These are phyloP conservation scores for Otus sunia DNA, from an alignment of 2,113 vertebrate species.

Conservation along the genomic window DNA sequence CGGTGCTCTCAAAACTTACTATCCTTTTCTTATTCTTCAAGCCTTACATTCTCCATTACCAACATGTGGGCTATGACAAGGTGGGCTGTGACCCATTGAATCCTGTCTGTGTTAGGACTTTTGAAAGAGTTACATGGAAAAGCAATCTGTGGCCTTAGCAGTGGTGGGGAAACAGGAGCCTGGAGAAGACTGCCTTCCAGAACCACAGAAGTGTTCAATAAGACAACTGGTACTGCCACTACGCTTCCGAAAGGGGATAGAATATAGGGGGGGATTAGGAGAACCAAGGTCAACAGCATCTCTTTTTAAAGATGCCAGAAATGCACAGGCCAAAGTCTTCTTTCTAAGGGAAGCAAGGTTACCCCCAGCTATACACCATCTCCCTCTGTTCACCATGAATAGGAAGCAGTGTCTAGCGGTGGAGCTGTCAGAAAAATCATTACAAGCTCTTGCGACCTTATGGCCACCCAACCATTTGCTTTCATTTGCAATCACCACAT, in stretches of 20 bases:
- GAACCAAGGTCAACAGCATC: background rate
- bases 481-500: background rate
- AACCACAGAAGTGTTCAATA: background rate
- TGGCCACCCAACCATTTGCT: background rate
- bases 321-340: background rate
- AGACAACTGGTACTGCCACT: background rate
- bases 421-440: background rate
- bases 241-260: background rate
- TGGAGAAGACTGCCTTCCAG: background rate
- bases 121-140: background rate
- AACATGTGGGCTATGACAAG: background rate
- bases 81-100: background rate
- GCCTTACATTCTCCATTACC: background rate
- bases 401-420: background rate
- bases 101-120: background rate
- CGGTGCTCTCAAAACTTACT: background rate
- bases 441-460: background rate
- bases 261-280: accelerated
- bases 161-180: background rate
- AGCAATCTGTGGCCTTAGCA: background rate
- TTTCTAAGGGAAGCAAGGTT: background rate
- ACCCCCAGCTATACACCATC: accelerated
- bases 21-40: background rate
- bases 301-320: background rate
- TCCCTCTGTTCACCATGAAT: background rate